These are phyloP conservation scores for Drosophila lacertosa DNA, from an alignment of 1,140 invertebrate genomes.

Conservation along the genomic window DNA sequence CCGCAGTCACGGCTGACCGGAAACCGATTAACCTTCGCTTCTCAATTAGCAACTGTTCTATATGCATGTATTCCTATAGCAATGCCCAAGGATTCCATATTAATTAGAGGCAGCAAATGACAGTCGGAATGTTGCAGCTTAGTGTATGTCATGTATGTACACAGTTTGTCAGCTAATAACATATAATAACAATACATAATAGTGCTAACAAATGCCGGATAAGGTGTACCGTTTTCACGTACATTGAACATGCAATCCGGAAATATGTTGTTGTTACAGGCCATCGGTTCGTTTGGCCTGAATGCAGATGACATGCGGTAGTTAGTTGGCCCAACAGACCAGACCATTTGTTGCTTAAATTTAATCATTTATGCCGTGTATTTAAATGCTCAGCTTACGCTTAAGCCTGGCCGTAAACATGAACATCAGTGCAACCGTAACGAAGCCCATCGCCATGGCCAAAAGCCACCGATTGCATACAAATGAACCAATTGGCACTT, in stretches of 20 bases:
- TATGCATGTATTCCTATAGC: conserved; percentile 11
- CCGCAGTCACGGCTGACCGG: conserved; percentile 40
- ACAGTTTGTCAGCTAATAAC: conserved; percentile 36
- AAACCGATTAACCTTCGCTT: conserved; percentile 79
- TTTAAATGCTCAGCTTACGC: conserved; percentile 12
- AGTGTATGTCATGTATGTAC: not conserved
- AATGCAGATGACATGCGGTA: not conserved
- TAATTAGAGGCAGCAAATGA: not conserved
- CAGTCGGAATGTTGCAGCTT: not conserved
- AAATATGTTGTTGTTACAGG: conserved; percentile 29
- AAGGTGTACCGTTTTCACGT: conserved; percentile 1
- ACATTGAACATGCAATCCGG: conserved; percentile 49
- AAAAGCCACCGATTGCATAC: conserved; percentile 61
- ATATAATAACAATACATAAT: conserved; percentile 39
- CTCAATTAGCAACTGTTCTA: conserved; percentile 76
- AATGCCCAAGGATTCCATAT: conserved; percentile 18
- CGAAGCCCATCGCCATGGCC: conserved; percentile 36
- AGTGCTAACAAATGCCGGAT: conserved; percentile 33
- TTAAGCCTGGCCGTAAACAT: conserved; percentile 43
- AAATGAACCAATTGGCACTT: conserved; percentile 74
- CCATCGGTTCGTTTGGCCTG: not conserved
- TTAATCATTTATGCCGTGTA: conserved; percentile 15
- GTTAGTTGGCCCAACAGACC: not conserved
- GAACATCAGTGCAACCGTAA: conserved; percentile 35
- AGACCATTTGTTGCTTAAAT: conserved; percentile 7